phyloP scores from a whole-genome alignment of 2,888 invertebrate species.

The Bruchidius siliquastri region DNA sequence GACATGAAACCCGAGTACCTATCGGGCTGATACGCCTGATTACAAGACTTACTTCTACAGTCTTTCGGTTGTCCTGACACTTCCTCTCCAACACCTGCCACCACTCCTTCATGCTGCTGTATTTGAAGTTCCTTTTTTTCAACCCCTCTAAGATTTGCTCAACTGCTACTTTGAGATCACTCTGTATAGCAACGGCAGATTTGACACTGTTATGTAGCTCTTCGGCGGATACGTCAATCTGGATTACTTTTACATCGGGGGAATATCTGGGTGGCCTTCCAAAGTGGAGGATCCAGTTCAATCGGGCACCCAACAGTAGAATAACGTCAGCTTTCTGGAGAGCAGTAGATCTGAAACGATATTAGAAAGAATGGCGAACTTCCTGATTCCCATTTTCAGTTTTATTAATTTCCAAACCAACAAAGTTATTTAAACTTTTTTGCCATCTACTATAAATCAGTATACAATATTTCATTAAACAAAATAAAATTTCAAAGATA shows the following conservation, averaged over 20 bases:
- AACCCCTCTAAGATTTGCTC: slow-evolving; percentile 59
- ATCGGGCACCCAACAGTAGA: slow-evolving; percentile 66
- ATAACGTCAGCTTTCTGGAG: slow-evolving; percentile 85
- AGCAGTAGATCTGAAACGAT: slow-evolving; percentile 58
- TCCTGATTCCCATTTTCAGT: too few species aligned
- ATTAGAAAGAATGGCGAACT: too few species aligned
- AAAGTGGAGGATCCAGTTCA: slow-evolving; percentile 98
- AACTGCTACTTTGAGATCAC: slow-evolving; percentile 75
- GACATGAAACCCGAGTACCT: too few species aligned
- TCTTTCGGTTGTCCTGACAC: slow-evolving; percentile 66
- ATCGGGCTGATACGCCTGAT: too few species aligned
- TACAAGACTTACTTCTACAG: slow-evolving; percentile 56
- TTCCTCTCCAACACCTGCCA: slow-evolving; percentile 70
- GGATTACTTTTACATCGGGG: slow-evolving; percentile 80
- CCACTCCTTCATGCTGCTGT: slow-evolving; percentile 62
- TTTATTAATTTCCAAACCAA: too few species aligned
- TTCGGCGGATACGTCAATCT: slow-evolving; percentile 84
- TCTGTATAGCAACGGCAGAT: slow-evolving; percentile 74
- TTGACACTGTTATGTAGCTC: slow-evolving; percentile 88
- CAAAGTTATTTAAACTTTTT: too few species aligned
- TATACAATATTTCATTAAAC: too few species aligned
- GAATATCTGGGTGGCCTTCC: slow-evolving; percentile 83
- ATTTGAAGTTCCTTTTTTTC: slow-evolving; percentile 52
- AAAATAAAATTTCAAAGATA: too few species aligned
- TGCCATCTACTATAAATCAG: too few species aligned